phyloP scores from a whole-genome alignment of 2,888 invertebrate species.

The Capitulum mitella region DNA sequence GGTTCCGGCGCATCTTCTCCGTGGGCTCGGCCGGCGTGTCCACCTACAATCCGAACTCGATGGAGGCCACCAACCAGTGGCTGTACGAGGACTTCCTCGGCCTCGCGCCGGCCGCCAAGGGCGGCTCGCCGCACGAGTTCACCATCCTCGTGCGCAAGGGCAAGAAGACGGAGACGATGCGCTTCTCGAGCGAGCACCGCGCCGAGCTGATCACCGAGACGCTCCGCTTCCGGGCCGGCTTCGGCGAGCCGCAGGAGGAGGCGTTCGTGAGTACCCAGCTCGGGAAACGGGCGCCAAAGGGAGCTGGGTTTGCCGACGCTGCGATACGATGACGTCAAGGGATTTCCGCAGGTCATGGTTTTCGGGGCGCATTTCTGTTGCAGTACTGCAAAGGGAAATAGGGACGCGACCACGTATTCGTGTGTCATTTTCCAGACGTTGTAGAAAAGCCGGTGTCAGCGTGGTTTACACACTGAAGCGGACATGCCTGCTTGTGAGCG shows the following conservation, averaged over 20 bases:
- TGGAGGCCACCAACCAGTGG: slow-evolving; percentile 93
- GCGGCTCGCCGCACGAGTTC: slow-evolving; percentile 44
- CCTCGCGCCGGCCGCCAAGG: slow-evolving; percentile 33
- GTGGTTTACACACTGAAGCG: too few species aligned
- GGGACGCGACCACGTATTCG: too few species aligned
- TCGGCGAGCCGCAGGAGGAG: slow-evolving; percentile 73
- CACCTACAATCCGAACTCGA: slow-evolving; percentile 86
- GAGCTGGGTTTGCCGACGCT: too few species aligned
- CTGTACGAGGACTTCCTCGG: slow-evolving; percentile 57
- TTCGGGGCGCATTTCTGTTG: too few species aligned
- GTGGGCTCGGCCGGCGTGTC: slow-evolving; percentile 92
- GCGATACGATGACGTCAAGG: too few species aligned
- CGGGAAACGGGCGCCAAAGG: too few species aligned
- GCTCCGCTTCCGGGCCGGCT: slow-evolving; percentile 48
- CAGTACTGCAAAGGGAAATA: too few species aligned
- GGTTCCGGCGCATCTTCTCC: slow-evolving; percentile 94
- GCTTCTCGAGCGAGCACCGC: slow-evolving; percentile 91
- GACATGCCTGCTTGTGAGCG: too few species aligned
- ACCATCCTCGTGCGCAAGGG: slow-evolving; percentile 77
- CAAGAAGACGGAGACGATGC: slow-evolving; percentile 86
- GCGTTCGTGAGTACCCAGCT: slow-evolving; percentile 53
- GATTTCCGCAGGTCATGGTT: too few species aligned
- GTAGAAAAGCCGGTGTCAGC: too few species aligned
- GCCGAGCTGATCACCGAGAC: slow-evolving; percentile 87
- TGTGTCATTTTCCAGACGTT: too few species aligned